Evolutionary conservation across 1,140 invertebrate genomes (phyloP).

Genomic region (Amyelois transitella): DNA sequence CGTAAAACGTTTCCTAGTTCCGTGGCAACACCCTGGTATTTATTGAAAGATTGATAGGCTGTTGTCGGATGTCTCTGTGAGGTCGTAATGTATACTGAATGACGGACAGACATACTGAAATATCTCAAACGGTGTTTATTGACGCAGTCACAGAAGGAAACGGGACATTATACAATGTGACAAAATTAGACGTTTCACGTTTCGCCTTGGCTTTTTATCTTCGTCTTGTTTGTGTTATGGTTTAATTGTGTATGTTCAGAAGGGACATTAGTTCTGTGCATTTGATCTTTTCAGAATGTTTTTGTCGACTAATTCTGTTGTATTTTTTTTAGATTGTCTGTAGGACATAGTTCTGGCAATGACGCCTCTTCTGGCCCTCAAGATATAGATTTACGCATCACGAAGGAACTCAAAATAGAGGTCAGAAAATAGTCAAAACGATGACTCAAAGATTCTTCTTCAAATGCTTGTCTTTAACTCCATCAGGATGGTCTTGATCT

Average conservation of each 20-base stretch:
- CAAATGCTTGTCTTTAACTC: too few species aligned
- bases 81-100: slow-evolving; percentile 54
- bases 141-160: slow-evolving; percentile 34
- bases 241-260: neutral
- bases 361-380: too few species aligned
- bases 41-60: slow-evolving; percentile 68
- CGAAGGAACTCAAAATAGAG: too few species aligned
- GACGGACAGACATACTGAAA: slow-evolving; percentile 49
- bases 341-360: too few species aligned
- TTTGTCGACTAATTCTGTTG: too few species aligned
- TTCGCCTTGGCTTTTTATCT: slow-evolving; percentile 10
- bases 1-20: too few species aligned
- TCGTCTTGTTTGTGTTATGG: slow-evolving; percentile 14
- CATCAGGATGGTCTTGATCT: too few species aligned
- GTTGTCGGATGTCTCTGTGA: slow-evolving; percentile 63
- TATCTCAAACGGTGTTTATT: slow-evolving; percentile 63
- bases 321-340: too few species aligned
- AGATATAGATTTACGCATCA: too few species aligned
- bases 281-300: neutral
- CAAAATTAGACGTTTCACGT: slow-evolving; percentile 46
- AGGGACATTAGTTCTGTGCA: neutral
- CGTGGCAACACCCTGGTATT: slow-evolving; percentile 38
- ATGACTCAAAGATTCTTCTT: too few species aligned
- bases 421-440: too few species aligned
- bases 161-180: slow-evolving; percentile 44